Percentiles rank a stretch among this genome's conserved stretches.
These are phyloP conservation scores for Brachymystax lenok DNA, from an alignment of 2,797 vertebrate species.

Conservation along the genomic window DNA sequence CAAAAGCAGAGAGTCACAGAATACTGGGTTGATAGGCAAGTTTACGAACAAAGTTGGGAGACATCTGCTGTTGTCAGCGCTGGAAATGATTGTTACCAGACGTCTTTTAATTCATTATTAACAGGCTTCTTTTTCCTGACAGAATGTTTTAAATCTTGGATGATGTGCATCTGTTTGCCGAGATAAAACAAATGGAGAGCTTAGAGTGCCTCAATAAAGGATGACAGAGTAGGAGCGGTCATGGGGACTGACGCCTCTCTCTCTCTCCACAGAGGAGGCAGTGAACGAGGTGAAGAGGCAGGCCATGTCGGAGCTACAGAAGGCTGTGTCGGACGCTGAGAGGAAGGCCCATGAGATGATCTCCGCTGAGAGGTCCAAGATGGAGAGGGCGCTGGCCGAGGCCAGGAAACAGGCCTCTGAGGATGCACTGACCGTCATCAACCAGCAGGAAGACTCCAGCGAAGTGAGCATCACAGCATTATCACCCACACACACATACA, in stretches of 20 bases:
- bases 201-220: conserved; percentile 66
- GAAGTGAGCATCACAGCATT: conserved; percentile 82
- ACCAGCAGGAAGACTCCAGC: conserved; percentile 97
- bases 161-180: conserved; percentile 73
- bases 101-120: conserved; percentile 67
- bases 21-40: conserved; percentile 52
- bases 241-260: conserved; percentile 27
- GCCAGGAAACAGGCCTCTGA: conserved; percentile 95
- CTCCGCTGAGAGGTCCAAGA: conserved; percentile 92
- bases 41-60: conserved; percentile 60
- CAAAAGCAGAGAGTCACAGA: conserved; percentile 49
- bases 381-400: conserved; percentile 93
- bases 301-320: conserved; percentile 97
- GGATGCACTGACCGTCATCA: conserved; percentile 91
- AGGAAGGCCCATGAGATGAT: conserved; percentile 97
- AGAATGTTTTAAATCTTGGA: conserved; percentile 75
- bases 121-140: conserved; percentile 66
- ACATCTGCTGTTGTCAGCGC: conserved; percentile 68
- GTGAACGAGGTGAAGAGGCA: conserved; percentile 98
- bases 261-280: conserved; percentile 84
- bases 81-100: conserved; percentile 61
- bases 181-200: conserved; percentile 64
- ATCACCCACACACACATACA: no score
- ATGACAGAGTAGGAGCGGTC: conserved; percentile 43
- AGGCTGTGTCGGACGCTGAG: conserved; percentile 93